Percentiles rank a stretch among this genome's conserved stretches.
Conservation (phyloP, 2,113 vertebrate genomes). For the Platichthys stellatus region DNA sequence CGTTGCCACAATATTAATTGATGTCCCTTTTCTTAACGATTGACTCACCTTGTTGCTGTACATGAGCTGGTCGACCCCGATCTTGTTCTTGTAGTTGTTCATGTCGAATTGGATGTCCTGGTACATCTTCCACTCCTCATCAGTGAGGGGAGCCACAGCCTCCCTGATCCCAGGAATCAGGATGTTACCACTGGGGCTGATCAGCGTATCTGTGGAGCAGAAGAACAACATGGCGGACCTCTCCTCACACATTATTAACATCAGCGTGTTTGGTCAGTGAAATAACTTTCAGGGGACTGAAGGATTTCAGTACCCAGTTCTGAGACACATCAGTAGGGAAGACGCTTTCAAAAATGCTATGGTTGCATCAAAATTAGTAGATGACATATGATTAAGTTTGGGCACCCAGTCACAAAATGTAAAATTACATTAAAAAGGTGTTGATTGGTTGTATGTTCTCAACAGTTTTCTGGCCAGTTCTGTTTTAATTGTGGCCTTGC, state of each 20-base stretch:
- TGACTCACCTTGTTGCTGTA: constrained; percentile 87
- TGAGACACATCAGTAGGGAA: no score
- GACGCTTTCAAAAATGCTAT: background rate
- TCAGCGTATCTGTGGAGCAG: constrained; percentile 84
- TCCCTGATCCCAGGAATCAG: constrained; percentile 90
- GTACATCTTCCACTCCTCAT: constrained; percentile 86
- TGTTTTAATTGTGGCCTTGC: background rate
- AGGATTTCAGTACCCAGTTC: no score
- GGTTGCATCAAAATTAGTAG: background rate
- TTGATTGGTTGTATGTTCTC: background rate
- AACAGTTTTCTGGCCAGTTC: background rate
- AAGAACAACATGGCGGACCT: background rate
- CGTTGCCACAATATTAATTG: background rate
- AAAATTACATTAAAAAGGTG: no score
- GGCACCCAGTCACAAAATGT: no score
- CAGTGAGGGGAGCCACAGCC: constrained; percentile 81
- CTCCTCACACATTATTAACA: background rate
- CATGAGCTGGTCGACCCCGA: constrained; percentile 84
- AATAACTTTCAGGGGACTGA: no score
- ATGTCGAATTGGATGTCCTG: constrained; percentile 86
- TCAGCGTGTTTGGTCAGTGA: background rate
- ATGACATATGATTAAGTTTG: background rate
- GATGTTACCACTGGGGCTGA: constrained; percentile 87
- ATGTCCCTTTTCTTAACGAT: background rate
- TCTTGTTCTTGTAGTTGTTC: constrained; percentile 82